Evolutionary conservation across 2,888 invertebrate genomes (phyloP), one percentile per base, ranked within the genome.

Genomic region (Melipona bicolor): DNA sequence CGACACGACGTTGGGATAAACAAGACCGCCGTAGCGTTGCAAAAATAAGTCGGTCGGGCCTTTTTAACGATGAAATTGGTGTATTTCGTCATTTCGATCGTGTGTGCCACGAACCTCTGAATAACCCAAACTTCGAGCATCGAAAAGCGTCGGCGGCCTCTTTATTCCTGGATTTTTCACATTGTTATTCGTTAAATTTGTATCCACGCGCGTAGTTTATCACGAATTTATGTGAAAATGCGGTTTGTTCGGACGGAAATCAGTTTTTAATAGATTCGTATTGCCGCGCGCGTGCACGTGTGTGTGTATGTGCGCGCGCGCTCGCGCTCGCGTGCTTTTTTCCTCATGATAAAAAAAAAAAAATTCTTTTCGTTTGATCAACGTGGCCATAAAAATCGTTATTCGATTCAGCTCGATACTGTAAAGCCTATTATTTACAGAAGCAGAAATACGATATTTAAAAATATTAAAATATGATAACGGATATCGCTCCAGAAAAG

Each of bases 1-100:
- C 52, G 50, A 64, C 72, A 69, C 52, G 50, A 64, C 24, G 49
- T 68, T 49, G 56, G 64, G 64, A 77, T 64, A 76, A 81, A 81
- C 71, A 81, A 24, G 70, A 71, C 68, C 36, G n/a, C 11, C 27
- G n/a, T 13, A 13, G 17, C 17, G 49, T 73, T 56, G 56, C 73
- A 24, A 73, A 74, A 68, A 27, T 75, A 43, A 69, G 61, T 69
- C 19, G 19, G 27, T 24, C 50, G 19, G 9, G 13, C 24, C 4
- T 74, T 74, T 68, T 17, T 43, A 24, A 72, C 24, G 5, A 17
- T 27, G 49, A 59, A 64, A 73, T 73, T 36, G 32, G n/a, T 73
- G n/a, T 50, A 17, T 19, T 50, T 13, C 19, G 9, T 19, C 19
- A 27, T 11, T 62, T 62, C 27, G 2, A n/a, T 59, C 21, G n/a